Evolutionary conservation across 1,140 invertebrate species (phyloP).

Genomic region (Brachionus angularis): DNA sequence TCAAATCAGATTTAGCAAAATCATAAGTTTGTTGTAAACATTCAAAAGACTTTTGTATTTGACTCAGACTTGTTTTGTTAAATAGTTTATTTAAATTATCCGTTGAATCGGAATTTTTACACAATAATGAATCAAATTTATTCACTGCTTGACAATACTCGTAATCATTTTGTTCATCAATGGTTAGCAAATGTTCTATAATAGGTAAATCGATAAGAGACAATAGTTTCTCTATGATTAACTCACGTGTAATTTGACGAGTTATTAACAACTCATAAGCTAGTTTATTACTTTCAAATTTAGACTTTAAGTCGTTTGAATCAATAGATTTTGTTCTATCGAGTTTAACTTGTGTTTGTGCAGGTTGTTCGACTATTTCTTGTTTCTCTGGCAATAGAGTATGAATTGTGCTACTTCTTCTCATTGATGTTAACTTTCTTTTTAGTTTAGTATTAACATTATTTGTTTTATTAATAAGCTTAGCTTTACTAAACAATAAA

Average conservation of each 20-base stretch:
- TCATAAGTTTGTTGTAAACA: constrained; percentile 20
- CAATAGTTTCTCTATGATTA: constrained; percentile 29
- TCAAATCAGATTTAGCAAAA: background rate
- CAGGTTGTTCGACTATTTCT: background rate
- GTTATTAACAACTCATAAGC: background rate
- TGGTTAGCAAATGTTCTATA: constrained; percentile 26
- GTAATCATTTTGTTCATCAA: constrained; percentile 13
- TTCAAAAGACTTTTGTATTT: constrained; percentile 10
- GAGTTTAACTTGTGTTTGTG: background rate
- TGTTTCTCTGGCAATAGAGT: background rate
- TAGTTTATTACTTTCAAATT: background rate
- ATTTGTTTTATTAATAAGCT: constrained; percentile 14
- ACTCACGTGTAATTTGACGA: constrained; percentile 13
- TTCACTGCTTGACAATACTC: constrained; percentile 18
- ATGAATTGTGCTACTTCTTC: constrained; percentile 35
- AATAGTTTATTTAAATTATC: background rate
- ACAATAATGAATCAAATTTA: background rate
- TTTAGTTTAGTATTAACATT: constrained; percentile 26
- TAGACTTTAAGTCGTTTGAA: background rate
- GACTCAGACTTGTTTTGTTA: background rate
- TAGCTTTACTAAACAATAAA: constrained; percentile 6
- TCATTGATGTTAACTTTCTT: constrained; percentile 32
- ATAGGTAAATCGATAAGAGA: constrained; percentile 31
- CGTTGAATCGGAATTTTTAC: background rate
- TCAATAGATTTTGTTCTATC: constrained; percentile 28